A percentile compares a stretch with the other conserved stretches of the same genome.
Conservation (phyloP, 2,113 vertebrate genomes). For the Okapia johnstoni region DNA sequence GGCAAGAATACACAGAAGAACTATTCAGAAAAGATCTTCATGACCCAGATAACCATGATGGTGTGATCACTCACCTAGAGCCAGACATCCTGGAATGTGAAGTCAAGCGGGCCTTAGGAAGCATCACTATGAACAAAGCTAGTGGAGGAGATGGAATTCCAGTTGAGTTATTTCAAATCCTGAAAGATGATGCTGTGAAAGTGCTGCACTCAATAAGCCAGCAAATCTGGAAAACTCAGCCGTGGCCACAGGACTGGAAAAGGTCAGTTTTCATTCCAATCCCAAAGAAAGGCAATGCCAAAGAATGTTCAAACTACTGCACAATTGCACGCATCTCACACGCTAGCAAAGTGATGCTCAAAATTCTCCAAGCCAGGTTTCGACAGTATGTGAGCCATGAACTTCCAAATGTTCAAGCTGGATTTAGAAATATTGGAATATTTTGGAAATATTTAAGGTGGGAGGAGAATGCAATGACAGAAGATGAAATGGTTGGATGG, state of each 20-base stretch:
- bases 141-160: background rate
- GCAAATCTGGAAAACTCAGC: background rate
- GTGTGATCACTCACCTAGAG: background rate
- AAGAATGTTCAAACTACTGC: fast-evolving
- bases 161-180: background rate
- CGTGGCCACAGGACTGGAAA: background rate
- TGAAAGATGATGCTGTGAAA: background rate
- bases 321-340: background rate
- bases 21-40: background rate
- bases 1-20: background rate
- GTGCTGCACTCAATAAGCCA: background rate
- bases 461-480: background rate
- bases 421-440: background rate
- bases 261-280: background rate
- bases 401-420: background rate
- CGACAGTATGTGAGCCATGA: fast-evolving
- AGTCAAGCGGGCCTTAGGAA: background rate
- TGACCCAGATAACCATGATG: background rate
- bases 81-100: background rate
- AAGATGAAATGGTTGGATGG: background rate
- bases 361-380: background rate
- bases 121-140: background rate
- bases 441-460: background rate
- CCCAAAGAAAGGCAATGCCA: background rate
- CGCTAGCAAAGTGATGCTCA: background rate